These are phyloP conservation scores for Polyommatus iphigenia DNA, from an alignment of 2,888 invertebrate species.

Conservation along the genomic window DNA sequence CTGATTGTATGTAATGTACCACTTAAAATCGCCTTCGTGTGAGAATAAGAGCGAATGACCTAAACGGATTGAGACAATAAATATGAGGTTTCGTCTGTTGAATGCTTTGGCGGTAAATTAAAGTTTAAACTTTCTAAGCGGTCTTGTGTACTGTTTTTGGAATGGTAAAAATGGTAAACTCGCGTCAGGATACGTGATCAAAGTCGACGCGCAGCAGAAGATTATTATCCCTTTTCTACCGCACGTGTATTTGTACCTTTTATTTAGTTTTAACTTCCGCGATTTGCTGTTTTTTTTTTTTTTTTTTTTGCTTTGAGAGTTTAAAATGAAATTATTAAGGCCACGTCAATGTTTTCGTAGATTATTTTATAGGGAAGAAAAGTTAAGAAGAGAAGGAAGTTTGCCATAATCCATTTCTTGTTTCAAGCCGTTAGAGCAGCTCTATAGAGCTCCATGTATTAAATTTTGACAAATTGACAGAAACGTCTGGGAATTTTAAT, in stretches of 20 bases:
- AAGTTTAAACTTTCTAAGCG: not conserved
- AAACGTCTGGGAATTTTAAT: slow-evolving; percentile 27
- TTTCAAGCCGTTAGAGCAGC: not conserved
- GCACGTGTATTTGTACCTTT: no score
- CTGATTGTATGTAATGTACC: slow-evolving; percentile 24
- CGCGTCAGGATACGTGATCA: no score
- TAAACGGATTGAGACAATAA: not conserved
- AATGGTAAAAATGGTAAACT: no score
- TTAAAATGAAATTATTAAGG: no score
- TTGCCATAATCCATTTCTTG: slow-evolving; percentile 7
- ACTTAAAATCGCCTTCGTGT: not conserved
- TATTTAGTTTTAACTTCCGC: no score
- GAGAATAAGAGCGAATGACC: slow-evolving; percentile 20
- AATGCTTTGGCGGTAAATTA: not conserved
- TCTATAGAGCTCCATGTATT: not conserved
- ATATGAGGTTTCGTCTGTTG: not conserved
- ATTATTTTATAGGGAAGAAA: not conserved
- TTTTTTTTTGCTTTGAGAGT: no score
- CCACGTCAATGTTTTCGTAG: no score
- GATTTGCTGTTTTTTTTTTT: no score
- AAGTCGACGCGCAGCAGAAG: no score
- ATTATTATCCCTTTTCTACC: no score
- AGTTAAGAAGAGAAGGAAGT: not conserved
- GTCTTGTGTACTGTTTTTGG: not conserved
- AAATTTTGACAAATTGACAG: slow-evolving; percentile 29